Evolutionary conservation across 2,888 invertebrate species (phyloP).

Genomic region (Lymantria dispar): DNA sequence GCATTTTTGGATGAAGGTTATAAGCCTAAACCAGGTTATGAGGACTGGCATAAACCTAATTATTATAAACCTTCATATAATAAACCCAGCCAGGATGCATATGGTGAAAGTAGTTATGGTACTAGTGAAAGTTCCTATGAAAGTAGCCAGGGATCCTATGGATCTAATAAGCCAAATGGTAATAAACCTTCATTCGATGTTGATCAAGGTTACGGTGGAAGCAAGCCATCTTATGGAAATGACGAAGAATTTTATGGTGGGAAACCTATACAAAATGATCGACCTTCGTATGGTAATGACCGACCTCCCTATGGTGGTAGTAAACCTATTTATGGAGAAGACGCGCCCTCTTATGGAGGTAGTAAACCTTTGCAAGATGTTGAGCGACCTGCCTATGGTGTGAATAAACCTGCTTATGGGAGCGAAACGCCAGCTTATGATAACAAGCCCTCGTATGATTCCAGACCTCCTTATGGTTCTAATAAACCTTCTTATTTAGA

Average conservation of each 20-base stretch:
- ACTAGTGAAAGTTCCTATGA: conserved; percentile 13
- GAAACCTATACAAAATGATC: not conserved
- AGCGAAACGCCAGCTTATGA: conserved; percentile 19
- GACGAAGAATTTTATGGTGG: conserved; percentile 1
- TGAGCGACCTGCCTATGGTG: conserved; percentile 16
- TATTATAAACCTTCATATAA: conserved; percentile 9
- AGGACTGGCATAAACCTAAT: conserved; percentile 4
- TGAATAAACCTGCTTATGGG: conserved; percentile 13
- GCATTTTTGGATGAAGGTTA: not conserved
- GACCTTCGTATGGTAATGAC: not conserved
- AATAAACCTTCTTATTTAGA: conserved; percentile 15
- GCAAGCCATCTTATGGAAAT: conserved; percentile 5
- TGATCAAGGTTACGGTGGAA: conserved; percentile 14
- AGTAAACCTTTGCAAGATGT: not conserved
- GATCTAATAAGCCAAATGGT: not conserved
- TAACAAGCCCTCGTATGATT: conserved; percentile 15
- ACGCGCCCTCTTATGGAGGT: not conserved
- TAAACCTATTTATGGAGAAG: not conserved
- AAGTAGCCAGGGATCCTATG: conserved; percentile 11
- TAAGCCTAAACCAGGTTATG: conserved; percentile 16
- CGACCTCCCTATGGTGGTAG: conserved; percentile 12
- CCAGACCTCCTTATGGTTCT: conserved; percentile 7
- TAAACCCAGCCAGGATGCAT: not conserved
- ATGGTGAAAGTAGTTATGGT: conserved; percentile 7
- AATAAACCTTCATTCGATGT: not conserved